Conservation (phyloP, 2,113 vertebrate genomes). For the Anarhynchus alexandrinus region DNA sequence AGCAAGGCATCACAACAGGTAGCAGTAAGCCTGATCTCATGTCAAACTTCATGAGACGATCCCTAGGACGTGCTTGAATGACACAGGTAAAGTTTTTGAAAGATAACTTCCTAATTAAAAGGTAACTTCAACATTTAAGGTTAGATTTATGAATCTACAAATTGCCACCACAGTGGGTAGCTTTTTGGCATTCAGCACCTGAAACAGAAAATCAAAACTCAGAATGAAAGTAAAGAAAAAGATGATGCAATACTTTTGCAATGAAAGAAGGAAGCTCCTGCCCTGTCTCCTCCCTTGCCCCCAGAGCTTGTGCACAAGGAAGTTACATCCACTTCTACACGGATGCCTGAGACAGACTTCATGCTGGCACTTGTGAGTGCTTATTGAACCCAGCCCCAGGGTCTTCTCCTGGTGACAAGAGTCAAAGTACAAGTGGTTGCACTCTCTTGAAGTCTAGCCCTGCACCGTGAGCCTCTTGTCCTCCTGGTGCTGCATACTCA, state of each 20-base stretch:
- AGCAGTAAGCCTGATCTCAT: not conserved
- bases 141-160: not conserved
- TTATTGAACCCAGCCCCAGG: not conserved
- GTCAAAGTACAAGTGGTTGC: not conserved
- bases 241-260: not conserved
- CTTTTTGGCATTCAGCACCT: not conserved
- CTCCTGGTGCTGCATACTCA: not conserved
- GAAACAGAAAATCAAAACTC: not conserved
- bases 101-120: not conserved
- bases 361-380: not conserved
- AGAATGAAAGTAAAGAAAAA: not conserved
- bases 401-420: not conserved
- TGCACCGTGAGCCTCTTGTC: not conserved
- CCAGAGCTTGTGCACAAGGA: not conserved
- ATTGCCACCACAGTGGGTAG: not conserved
- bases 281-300: rapidly evolving
- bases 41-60: not conserved
- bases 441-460: not conserved
- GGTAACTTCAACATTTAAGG: not conserved
- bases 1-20: not conserved
- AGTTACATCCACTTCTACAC: not conserved
- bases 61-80: not conserved
- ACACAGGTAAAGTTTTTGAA: not conserved
- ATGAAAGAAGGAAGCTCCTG: not conserved
- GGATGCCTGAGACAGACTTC: not conserved